phyloP scores from a whole-genome alignment of 2,113 vertebrate species.

The Indicator maculatus region DNA sequence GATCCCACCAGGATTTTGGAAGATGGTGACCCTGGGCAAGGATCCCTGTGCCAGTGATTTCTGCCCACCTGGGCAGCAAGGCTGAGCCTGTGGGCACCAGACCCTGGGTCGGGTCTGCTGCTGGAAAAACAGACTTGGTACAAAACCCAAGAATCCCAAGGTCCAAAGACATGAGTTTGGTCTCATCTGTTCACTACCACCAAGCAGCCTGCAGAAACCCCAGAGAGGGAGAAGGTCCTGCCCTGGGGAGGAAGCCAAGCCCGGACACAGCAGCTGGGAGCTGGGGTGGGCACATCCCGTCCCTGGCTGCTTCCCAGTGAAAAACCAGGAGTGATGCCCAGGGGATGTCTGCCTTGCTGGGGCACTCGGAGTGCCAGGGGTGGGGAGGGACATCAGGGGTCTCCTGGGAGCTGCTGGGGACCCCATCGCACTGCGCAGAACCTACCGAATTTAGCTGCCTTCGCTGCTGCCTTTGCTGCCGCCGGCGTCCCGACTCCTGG shows the following conservation, averaged over 20 bases:
- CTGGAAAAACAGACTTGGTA: not conserved
- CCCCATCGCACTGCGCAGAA: rapidly evolving
- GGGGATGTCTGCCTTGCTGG: rapidly evolving
- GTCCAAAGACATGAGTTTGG: not conserved
- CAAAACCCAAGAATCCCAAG: not conserved
- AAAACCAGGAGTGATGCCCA: not conserved
- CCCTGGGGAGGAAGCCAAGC: not conserved
- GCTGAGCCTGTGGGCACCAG: not conserved
- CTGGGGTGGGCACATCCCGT: rapidly evolving
- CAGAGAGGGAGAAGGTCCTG: not conserved
- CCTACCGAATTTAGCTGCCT: conserved; percentile 65
- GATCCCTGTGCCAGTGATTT: not conserved
- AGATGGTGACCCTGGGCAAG: rapidly evolving
- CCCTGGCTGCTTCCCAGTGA: not conserved
- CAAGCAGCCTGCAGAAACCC: not conserved
- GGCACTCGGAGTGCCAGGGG: not conserved
- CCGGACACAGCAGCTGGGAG: rapidly evolving
- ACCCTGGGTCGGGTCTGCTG: not conserved
- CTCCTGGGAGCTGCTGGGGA: not conserved
- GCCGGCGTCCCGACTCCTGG: not conserved
- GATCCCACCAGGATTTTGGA: not conserved
- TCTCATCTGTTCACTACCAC: rapidly evolving
- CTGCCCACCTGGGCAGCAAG: rapidly evolving
- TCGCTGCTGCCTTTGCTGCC: conserved; percentile 21
- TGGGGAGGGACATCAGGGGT: not conserved